A percentile compares a stretch with the other conserved stretches of the same genome.
Conservation (phyloP, 2,888 invertebrate genomes). For the Boloria selene region DNA sequence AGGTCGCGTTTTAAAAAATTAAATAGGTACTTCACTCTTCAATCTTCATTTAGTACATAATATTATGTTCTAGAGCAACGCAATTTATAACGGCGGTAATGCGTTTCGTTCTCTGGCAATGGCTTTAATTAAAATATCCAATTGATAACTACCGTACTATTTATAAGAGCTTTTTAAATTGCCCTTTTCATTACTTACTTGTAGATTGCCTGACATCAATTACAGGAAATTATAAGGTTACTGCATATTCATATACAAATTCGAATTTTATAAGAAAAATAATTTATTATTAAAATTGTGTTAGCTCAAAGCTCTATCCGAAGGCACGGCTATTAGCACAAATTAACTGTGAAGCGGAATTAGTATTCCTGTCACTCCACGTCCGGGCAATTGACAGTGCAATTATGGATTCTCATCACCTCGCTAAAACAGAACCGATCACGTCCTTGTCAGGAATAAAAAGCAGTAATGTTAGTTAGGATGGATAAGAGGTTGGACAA, state of each 20-base stretch:
- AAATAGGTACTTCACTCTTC: neutral
- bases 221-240: slow-evolving; percentile 30
- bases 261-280: slow-evolving; percentile 19
- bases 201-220: slow-evolving; percentile 28
- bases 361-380: slow-evolving; percentile 36
- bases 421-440: slow-evolving; percentile 62
- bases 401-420: slow-evolving; percentile 66
- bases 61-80: slow-evolving; percentile 19
- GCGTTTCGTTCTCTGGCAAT: slow-evolving; percentile 25
- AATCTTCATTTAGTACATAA: slow-evolving; percentile 24
- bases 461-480: slow-evolving; percentile 64
- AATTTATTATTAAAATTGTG: slow-evolving; percentile 2
- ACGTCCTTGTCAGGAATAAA: slow-evolving; percentile 68
- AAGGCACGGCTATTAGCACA: slow-evolving; percentile 33
- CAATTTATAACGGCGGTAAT: slow-evolving; percentile 28
- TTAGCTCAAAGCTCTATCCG: slow-evolving; percentile 31
- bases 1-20: neutral
- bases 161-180: slow-evolving; percentile 29
- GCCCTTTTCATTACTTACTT: slow-evolving; percentile 22
- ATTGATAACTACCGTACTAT: slow-evolving; percentile 27
- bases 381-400: slow-evolving; percentile 45
- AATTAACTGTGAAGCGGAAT: slow-evolving; percentile 34
- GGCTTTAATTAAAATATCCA: slow-evolving; percentile 33
- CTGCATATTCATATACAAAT: slow-evolving; percentile 15
- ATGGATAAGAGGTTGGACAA: slow-evolving; percentile 56